phyloP scores from a whole-genome alignment of 2,888 invertebrate genomes.

The Drosophila sordidula region DNA sequence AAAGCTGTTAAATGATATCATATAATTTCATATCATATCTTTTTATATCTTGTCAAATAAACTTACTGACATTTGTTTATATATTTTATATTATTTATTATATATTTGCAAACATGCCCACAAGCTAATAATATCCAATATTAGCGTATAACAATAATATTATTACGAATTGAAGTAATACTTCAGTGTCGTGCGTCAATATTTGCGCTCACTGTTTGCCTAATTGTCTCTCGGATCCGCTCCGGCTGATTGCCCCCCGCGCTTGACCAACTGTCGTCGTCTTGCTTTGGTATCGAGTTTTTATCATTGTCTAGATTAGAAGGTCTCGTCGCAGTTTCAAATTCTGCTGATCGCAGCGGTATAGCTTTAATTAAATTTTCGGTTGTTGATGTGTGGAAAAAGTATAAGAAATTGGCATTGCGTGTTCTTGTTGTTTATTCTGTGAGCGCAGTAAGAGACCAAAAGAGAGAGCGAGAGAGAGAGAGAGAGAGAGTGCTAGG shows the following conservation, averaged over 20 bases:
- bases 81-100: too few relatives aligned
- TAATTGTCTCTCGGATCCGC: conserved; percentile 57
- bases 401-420: conserved; percentile 51
- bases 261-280: conserved; percentile 55
- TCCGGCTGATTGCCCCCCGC: conserved; percentile 41
- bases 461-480: conserved; percentile 25
- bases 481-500: conserved; percentile 8
- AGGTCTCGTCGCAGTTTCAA: conserved; percentile 67
- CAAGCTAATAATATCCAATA: neutral
- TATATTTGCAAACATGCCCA: neutral
- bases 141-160: conserved; percentile 31
- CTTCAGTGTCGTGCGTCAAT: conserved; percentile 65
- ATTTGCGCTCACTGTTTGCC: conserved; percentile 66
- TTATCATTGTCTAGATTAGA: conserved; percentile 77
- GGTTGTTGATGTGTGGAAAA: conserved; percentile 38
- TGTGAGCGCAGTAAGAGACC: conserved; percentile 12
- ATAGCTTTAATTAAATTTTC: conserved; percentile 77
- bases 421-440: conserved; percentile 36
- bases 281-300: conserved; percentile 58
- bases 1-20: too few relatives aligned
- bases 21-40: too few relatives aligned
- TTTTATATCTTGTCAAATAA: neutral
- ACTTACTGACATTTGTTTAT: neutral
- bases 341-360: conserved; percentile 81
- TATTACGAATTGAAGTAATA: conserved; percentile 40